Conservation (phyloP, 2,888 invertebrate genomes). For the Yponomeuta evonymella region DNA sequence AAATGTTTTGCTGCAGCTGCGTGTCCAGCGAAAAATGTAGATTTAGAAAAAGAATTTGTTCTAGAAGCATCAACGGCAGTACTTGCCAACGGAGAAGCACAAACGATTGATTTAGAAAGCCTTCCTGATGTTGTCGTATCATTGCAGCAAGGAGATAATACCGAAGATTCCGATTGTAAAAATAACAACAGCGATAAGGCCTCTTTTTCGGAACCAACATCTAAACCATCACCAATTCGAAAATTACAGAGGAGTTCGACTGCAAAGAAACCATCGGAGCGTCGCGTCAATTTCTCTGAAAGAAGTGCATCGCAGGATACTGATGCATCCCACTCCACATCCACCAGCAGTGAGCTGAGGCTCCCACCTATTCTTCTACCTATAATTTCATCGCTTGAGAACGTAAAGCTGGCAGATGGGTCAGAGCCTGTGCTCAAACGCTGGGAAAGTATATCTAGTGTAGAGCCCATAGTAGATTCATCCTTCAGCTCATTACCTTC, state of each 20-base stretch:
- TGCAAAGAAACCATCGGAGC: conserved; percentile 59
- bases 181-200: conserved; percentile 41
- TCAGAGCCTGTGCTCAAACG: conserved; percentile 62
- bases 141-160: conserved; percentile 42
- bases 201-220: conserved; percentile 32
- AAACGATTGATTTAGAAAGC: conserved; percentile 40
- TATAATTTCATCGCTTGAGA: conserved; percentile 79
- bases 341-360: conserved; percentile 77
- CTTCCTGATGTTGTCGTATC: conserved; percentile 51
- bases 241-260: conserved; percentile 68
- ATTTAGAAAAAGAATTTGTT: conserved; percentile 49
- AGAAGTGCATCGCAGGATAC: conserved; percentile 78
- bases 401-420: conserved; percentile 57
- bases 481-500: conserved; percentile 78
- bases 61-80: conserved; percentile 33
- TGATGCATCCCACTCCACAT: conserved; percentile 77
- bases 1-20: conserved; percentile 65
- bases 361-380: conserved; percentile 84
- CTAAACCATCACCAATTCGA: conserved; percentile 39
- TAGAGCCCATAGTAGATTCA: conserved; percentile 82
- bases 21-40: conserved; percentile 47
- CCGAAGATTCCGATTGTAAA: conserved; percentile 50
- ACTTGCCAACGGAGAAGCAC: conserved; percentile 25
- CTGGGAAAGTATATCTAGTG: conserved; percentile 81
- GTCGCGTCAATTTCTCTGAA: conserved; percentile 71